These are phyloP conservation scores for Spea multiplicata DNA, from an alignment of 2,113 vertebrate genomes.

Conservation along the genomic window DNA sequence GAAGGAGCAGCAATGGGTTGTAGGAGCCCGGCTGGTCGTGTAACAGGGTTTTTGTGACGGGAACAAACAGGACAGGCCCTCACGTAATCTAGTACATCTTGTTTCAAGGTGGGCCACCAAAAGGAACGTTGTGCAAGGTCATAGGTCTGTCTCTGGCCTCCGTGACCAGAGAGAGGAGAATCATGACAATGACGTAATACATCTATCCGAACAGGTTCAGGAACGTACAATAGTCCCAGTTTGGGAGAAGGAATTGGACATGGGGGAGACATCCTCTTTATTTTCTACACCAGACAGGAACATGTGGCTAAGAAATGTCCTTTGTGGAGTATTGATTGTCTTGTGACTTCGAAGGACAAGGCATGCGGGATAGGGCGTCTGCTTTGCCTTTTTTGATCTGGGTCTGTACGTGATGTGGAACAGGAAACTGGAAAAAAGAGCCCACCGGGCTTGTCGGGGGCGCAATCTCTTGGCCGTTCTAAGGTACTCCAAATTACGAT, in stretches of 20 bases:
- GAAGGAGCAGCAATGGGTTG: no score
- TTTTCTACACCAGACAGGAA: neutral
- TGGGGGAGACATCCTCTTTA: neutral
- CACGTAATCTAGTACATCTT: no score
- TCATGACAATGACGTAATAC: neutral
- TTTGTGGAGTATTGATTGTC: neutral
- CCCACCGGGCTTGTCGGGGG: neutral
- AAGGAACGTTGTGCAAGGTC: no score
- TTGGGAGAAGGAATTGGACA: neutral
- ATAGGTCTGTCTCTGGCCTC: no score
- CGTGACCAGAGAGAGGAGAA: no score
- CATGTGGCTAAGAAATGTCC: neutral
- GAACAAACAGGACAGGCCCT: no score
- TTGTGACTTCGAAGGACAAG: neutral
- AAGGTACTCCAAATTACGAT: neutral
- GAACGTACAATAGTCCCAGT: neutral
- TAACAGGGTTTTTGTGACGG: no score
- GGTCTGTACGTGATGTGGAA: neutral
- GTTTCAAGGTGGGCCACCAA: no score
- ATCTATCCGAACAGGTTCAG: neutral
- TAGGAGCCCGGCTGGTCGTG: no score
- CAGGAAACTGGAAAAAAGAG: neutral
- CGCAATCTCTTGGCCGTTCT: neutral
- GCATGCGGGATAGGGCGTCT: neutral
- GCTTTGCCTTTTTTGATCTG: neutral